These are phyloP conservation scores for Melipona bicolor DNA, from an alignment of 2,888 invertebrate species.

Conservation along the genomic window DNA sequence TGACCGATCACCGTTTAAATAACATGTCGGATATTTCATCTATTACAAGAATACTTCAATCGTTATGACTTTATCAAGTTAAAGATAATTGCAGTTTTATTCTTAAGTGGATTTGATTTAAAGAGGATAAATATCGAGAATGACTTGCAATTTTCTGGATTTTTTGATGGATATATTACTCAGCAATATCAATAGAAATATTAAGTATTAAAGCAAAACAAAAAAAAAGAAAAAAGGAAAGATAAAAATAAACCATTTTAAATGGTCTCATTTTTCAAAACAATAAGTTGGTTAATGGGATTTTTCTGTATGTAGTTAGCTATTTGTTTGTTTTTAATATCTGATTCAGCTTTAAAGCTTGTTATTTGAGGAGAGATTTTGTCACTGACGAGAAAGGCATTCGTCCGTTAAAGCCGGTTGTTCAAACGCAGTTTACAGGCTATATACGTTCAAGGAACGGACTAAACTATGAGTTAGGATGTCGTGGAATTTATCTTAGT, in stretches of 20 bases:
- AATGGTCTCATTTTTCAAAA: background rate
- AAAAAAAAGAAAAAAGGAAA: background rate
- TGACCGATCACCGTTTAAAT: background rate
- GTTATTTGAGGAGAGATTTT: background rate
- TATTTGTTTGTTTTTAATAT: background rate
- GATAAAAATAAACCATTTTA: background rate
- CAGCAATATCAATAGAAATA: background rate
- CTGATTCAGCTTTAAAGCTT: background rate
- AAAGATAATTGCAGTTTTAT: constrained; percentile 60
- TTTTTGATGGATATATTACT: too few relatives aligned
- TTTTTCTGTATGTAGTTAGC: background rate
- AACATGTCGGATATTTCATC: constrained; percentile 44
- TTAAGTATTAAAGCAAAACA: background rate
- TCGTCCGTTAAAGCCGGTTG: background rate
- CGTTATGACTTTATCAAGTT: background rate
- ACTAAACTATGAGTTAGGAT: too few relatives aligned
- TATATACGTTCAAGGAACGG: background rate
- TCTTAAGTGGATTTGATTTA: constrained; percentile 41
- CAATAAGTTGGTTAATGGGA: background rate
- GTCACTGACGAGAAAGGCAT: background rate
- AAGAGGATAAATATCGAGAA: constrained; percentile 43
- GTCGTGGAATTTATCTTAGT: constrained; percentile 10
- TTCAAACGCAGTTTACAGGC: background rate
- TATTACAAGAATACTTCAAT: constrained; percentile 45
- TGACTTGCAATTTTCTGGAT: constrained; percentile 48